Percentiles rank a stretch among this genome's conserved stretches.
Conservation (phyloP, 2,113 vertebrate genomes). For the Gnathonemus echidnorhynchus region DNA sequence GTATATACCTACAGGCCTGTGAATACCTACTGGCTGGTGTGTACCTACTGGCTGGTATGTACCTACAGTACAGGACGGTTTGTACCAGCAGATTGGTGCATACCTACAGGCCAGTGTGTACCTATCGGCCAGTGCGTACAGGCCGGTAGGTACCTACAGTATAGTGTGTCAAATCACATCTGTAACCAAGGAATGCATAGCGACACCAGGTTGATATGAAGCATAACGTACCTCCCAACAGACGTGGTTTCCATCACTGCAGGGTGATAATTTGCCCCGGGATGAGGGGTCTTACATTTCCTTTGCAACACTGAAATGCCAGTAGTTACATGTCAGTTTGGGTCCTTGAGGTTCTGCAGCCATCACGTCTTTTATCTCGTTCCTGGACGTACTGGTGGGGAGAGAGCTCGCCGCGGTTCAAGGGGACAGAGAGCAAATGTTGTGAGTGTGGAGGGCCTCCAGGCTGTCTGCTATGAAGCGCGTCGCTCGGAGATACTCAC, state of each 20-base stretch:
- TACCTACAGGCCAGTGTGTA: not conserved
- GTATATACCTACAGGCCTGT: not conserved
- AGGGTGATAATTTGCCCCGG: not conserved
- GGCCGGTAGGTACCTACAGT: not conserved
- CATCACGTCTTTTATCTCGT: not conserved
- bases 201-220: not conserved
- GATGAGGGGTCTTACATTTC: not conserved
- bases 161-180: not conserved
- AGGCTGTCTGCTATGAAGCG: slow-evolving; percentile 21
- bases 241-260: not conserved
- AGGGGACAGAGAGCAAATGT: not conserved
- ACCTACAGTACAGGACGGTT: not conserved
- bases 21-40: not conserved
- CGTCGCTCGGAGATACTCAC: slow-evolving; percentile 15
- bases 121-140: not conserved
- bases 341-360: not conserved
- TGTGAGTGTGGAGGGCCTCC: slow-evolving; percentile 15
- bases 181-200: not conserved
- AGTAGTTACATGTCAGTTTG: not conserved
- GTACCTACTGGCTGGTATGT: not conserved
- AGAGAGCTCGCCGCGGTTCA: not conserved
- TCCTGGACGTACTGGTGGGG: not conserved
- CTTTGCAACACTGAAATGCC: not conserved
- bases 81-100: not conserved
- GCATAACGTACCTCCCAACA: not conserved